Base-by-base conservation (phyloP, 2,888 invertebrate species). In the Philereme vetulata region DNA sequence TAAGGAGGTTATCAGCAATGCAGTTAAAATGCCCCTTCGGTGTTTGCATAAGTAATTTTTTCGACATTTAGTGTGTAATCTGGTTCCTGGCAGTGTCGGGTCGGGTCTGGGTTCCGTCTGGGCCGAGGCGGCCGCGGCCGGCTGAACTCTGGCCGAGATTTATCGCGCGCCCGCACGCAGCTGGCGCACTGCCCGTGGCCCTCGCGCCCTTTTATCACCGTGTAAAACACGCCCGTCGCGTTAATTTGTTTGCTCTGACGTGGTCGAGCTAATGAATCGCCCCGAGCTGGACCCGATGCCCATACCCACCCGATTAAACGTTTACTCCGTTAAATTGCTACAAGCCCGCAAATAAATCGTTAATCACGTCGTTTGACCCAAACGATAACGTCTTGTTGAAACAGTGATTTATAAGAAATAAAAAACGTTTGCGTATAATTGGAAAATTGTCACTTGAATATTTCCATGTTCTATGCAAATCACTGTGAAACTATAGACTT, bases 221-320 rank as follows among this genome's bases (percentile, higher is more conserved):
- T 81, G 82, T 89, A 87, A 86, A 90, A 90, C 88, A 86, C 80
- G 86, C 79, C 88, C 86, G 85, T 81, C 82, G 84, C 77, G 90
- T 90, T 91, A 92, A 92, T 91, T 92, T 91, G 92, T 92, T 91
- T 92, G 89, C 85, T 86, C 86, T 88, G 84, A 88, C 87, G 86
- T 90, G 88, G 81, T 80, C 81, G 81, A 82, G 78, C 87, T 91
- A 92, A 92, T 92, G 91, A 92, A 92, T 90, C 85, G 90, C 89
- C 86, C 77, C 82, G 75, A 83, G 88, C 84, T 81, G 76, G 83
- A 88, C 88, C 90, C 89, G 78, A 54, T 56, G 36, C 35, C 43
- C 50, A 47, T 48, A 60, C 46, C 43, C 78, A 80, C 80, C 72
- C 81, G 81, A 86, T 88, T 88, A 85, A 88, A 87, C 85, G 85